Conservation (phyloP, 2,797 vertebrate species). For the Meriones psammophilus region DNA sequence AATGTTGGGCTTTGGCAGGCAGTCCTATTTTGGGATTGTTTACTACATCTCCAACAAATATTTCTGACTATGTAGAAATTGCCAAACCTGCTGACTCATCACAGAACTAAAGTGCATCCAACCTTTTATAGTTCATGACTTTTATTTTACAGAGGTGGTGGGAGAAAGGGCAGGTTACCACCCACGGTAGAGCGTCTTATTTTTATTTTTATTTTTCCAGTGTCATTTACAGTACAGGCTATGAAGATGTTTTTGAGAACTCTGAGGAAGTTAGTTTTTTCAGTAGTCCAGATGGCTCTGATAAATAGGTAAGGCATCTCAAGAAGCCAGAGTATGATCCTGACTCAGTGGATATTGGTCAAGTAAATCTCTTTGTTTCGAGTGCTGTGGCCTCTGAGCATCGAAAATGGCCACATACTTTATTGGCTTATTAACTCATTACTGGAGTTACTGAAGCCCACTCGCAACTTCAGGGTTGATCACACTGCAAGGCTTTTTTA, state of each 20-base stretch:
- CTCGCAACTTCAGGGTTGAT: constrained; percentile 58
- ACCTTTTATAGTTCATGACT: constrained; percentile 58
- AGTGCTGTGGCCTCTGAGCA: constrained; percentile 47
- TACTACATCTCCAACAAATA: constrained; percentile 22
- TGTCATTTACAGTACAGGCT: constrained; percentile 34
- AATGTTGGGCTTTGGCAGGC: constrained; percentile 21
- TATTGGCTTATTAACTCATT: constrained; percentile 64
- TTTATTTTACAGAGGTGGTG: constrained; percentile 30
- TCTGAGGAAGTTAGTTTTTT: constrained; percentile 53
- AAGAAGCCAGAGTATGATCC: constrained; percentile 31
- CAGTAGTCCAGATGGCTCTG: constrained; percentile 50
- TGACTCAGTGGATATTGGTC: constrained; percentile 53
- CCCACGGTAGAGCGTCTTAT: constrained; percentile 8
- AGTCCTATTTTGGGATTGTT: constrained; percentile 51
- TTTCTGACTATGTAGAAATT: constrained; percentile 61
- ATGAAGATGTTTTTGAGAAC: constrained; percentile 50
- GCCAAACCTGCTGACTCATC: constrained; percentile 50
- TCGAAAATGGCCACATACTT: constrained; percentile 58
- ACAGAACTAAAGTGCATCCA: constrained; percentile 53
- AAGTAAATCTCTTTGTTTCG: constrained; percentile 68
- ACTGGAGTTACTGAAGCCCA: constrained; percentile 32
- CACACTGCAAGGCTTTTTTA: constrained; percentile 57
- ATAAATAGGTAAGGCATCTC: constrained; percentile 73
- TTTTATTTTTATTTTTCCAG: constrained; percentile 12
- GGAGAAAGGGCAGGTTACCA: constrained; percentile 54